A percentile compares a stretch with the other conserved stretches of the same genome.
Conservation (phyloP, 1,140 invertebrate species). For the Drosophila paulistorum region DNA sequence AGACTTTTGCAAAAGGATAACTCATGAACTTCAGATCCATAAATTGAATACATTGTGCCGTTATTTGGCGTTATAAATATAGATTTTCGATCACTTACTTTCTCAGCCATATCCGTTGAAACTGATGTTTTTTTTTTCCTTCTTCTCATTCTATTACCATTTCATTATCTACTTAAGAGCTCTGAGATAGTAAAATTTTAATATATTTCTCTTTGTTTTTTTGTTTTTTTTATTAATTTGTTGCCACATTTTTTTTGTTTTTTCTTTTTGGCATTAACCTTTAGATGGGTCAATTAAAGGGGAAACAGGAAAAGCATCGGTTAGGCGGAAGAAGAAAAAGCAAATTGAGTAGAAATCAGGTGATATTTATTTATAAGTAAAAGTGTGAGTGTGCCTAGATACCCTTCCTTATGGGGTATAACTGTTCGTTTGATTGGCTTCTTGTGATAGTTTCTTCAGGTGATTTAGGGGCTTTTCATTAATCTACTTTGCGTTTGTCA, state of each 20-base stretch:
- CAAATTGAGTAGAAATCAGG: too few species aligned
- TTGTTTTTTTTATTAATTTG: neutral
- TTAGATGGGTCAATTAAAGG: neutral
- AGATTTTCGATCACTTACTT: neutral
- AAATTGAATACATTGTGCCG: neutral
- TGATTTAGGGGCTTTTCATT: too few species aligned
- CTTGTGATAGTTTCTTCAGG: too few species aligned
- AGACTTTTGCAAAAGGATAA: conserved; percentile 32
- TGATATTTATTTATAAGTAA: too few species aligned
- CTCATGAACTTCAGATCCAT: conserved; percentile 5
- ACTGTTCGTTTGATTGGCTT: too few species aligned
- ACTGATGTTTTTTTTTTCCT: too few species aligned
- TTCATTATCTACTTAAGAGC: neutral
- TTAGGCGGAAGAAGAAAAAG: neutral
- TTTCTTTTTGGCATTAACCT: neutral
- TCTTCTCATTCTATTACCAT: neutral
- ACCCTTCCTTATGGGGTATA: too few species aligned
- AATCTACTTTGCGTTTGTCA: too few species aligned
- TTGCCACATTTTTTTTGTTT: conserved; percentile 8
- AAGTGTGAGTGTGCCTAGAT: too few species aligned
- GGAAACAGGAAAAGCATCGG: conserved; percentile 2
- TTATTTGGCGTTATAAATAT: neutral
- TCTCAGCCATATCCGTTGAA: neutral
- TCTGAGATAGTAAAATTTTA: neutral
- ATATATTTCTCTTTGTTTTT: neutral